phyloP scores from a whole-genome alignment of 23 tunicate species.

The Oikopleura albicans region DNA sequence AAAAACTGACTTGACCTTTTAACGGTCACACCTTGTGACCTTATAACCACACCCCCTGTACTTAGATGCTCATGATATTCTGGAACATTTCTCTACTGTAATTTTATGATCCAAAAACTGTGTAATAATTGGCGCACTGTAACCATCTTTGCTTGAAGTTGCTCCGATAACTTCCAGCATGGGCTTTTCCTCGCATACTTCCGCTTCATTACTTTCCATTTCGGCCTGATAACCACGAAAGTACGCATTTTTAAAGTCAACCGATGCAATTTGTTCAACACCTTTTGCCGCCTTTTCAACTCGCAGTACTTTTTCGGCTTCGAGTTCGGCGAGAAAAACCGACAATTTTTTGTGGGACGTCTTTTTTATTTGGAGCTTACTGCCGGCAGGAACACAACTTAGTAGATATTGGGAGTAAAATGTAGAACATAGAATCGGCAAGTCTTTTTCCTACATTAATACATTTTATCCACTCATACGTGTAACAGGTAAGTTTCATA shows the following conservation, averaged over 20 bases:
- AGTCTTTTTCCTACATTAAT: no score
- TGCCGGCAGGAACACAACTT: not conserved
- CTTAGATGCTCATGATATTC: no score
- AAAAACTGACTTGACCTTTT: no score
- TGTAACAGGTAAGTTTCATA: no score
- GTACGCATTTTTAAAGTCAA: not conserved
- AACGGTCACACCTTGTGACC: no score
- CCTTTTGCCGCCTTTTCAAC: not conserved
- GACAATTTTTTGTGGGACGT: not conserved
- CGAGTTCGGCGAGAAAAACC: not conserved
- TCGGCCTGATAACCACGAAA: not conserved
- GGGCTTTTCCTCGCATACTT: not conserved
- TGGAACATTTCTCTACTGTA: no score
- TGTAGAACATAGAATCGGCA: not conserved
- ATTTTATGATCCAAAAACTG: no score
- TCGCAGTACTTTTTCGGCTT: not conserved
- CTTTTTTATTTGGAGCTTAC: not conserved
- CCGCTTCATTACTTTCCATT: not conserved
- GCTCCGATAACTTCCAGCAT: not conserved
- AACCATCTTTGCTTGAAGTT: not conserved
- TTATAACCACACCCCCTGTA: no score
- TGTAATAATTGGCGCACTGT: not conserved
- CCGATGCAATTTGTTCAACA: not conserved
- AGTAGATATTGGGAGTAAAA: not conserved
- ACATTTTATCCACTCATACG: no score